phyloP scores from a whole-genome alignment of 2,888 invertebrate genomes.

The Nebria brevicollis region DNA sequence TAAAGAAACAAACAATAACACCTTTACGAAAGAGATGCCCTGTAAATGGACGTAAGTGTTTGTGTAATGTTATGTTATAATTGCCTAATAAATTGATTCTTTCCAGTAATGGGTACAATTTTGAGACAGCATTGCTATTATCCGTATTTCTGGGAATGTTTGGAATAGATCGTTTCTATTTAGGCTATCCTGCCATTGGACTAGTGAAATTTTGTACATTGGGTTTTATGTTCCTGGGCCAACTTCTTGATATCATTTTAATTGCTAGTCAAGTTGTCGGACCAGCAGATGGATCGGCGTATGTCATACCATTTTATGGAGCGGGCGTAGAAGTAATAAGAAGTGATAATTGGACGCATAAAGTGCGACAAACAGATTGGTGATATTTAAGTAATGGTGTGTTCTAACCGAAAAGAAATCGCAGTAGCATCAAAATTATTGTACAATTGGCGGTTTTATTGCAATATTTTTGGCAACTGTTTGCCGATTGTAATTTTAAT shows the following conservation, averaged over 20 bases:
- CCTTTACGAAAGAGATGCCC: constrained; percentile 83
- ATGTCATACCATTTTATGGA: constrained; percentile 93
- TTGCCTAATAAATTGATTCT: constrained; percentile 40
- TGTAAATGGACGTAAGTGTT: constrained; percentile 94
- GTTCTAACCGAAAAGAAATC: too few relatives aligned
- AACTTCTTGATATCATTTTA: constrained; percentile 92
- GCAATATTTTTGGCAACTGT: too few relatives aligned
- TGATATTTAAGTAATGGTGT: constrained; percentile 47
- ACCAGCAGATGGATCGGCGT: constrained; percentile 94
- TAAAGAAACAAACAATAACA: constrained; percentile 79
- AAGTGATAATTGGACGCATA: constrained; percentile 86
- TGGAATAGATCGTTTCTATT: constrained; percentile 95
- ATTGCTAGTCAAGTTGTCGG: constrained; percentile 95
- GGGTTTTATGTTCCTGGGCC: constrained; percentile 96
- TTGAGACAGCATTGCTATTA: constrained; percentile 89
- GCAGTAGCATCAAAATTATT: too few relatives aligned
- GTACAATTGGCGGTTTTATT: too few relatives aligned
- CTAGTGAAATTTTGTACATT: constrained; percentile 94
- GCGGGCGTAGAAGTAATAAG: constrained; percentile 83
- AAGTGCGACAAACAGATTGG: constrained; percentile 84
- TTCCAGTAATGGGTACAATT: constrained; percentile 90
- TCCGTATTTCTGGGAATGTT: constrained; percentile 99
- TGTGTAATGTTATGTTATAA: constrained; percentile 38
- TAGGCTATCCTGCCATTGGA: constrained; percentile 98
- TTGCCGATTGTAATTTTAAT: too few relatives aligned